These are phyloP conservation scores for Lasioglossum oenotherae DNA, from an alignment of 2,888 invertebrate genomes.

Conservation along the genomic window DNA sequence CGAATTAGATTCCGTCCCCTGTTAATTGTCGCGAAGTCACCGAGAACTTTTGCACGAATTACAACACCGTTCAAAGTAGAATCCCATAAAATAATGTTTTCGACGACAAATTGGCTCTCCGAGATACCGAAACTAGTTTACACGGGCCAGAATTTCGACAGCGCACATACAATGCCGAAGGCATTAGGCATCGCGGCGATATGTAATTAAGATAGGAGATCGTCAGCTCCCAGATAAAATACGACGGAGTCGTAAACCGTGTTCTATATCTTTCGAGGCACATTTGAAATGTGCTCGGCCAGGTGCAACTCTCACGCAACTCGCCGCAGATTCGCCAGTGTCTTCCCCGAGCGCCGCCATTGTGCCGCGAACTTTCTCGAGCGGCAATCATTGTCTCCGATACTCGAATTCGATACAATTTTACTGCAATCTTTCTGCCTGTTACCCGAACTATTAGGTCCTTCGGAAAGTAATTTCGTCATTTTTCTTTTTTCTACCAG, in stretches of 20 bases:
- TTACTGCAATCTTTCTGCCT: too few species aligned
- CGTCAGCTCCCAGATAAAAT: conserved; percentile 66
- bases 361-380: conserved; percentile 45
- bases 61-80: not conserved
- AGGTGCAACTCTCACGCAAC: conserved; percentile 47
- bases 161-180: not conserved
- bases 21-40: conserved; percentile 24
- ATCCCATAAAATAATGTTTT: not conserved
- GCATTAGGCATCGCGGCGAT: conserved; percentile 47
- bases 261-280: conserved; percentile 45
- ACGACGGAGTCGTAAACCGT: conserved; percentile 51
- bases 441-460: too few species aligned
- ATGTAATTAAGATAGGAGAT: conserved; percentile 71
- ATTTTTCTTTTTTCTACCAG: too few species aligned
- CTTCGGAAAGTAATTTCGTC: too few species aligned
- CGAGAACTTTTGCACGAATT: not conserved
- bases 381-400: conserved; percentile 16
- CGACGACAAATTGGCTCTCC: not conserved
- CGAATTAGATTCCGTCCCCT: conserved; percentile 39
- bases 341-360: conserved; percentile 29
- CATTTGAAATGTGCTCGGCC: conserved; percentile 48
- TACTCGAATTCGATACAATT: not conserved
- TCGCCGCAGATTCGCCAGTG: conserved; percentile 16
- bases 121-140: not conserved
- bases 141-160: not conserved